Evolutionary conservation across 2,888 invertebrate species (phyloP), one percentile per base, ranked within the genome.

Genomic region (Cephus nigrinus): DNA sequence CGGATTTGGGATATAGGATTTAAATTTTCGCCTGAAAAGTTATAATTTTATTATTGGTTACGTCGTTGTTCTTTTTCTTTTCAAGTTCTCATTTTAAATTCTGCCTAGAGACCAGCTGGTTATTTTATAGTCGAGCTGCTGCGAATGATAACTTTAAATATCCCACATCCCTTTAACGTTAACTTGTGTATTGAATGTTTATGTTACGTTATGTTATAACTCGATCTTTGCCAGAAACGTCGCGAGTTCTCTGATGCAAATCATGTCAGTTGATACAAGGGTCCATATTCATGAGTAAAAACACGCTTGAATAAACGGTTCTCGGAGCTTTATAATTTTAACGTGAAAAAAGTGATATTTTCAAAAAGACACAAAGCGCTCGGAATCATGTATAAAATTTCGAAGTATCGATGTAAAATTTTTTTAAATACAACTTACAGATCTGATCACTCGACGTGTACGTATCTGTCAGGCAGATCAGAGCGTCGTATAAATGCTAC

Each of bases 231-330:
- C 23, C 55, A 55, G 55, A 23, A 55, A 55, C 71, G 15, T 71
- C 32, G 71, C 31, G 32, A 71, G 9, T 71, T 33, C 23, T 23
- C 11, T 12, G 23, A 71, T 33, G 32, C 33, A 23, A 71, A 71
- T 33, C 71, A 31, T 33, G 71, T 32, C 71, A 71, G 71, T 71
- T 71, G 71, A 71, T 71, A 71, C 31, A 32, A 71, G 32, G 32
- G 71, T 71, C 69, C 69, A 69, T 69, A 69, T 69, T 69, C 69
- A 69, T 69, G 69, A 69, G 69, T 30, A 15, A 33, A 71, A 33
- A 71, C 12, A 71, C 32, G 71, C 32, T 31, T 33, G 71, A 71
- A 71, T 71, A 33, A 71, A 71, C 31, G 12, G 32, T 71, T 12
- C 32, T 11, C n/a, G 23, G 23, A 55, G 55, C 55, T 55, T 23